These are phyloP conservation scores for Seira musarum DNA, from an alignment of 2,888 invertebrate genomes.

Conservation along the genomic window DNA sequence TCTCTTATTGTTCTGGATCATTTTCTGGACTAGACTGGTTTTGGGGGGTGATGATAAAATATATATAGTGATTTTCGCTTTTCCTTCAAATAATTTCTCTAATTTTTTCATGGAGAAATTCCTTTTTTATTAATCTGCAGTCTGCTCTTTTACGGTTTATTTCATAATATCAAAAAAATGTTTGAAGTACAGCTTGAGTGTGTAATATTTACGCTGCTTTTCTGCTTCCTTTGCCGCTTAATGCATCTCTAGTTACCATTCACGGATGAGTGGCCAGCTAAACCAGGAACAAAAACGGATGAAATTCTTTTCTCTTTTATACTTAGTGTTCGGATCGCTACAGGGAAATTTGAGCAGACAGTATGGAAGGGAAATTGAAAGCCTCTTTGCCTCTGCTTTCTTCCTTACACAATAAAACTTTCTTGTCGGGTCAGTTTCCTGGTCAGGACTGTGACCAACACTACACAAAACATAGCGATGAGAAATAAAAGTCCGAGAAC, in stretches of 20 bases:
- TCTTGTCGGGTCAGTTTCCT: constrained; percentile 67
- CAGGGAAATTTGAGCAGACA: not conserved
- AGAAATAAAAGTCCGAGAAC: constrained; percentile 70
- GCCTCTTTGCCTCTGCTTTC: constrained; percentile 3
- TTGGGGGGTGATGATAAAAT: constrained; percentile 21
- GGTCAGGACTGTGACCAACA: constrained; percentile 67
- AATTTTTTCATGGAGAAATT: not conserved
- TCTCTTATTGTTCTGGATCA: not conserved
- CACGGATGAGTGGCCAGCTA: not conserved
- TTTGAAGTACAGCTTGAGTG: not conserved
- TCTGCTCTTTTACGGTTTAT: not conserved
- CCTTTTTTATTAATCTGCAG: not conserved
- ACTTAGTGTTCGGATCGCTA: too few species aligned
- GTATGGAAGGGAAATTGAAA: constrained; percentile 29
- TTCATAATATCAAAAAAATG: not conserved
- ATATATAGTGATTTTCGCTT: constrained; percentile 39
- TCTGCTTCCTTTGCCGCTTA: constrained; percentile 8
- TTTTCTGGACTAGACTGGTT: not conserved
- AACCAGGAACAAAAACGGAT: not conserved
- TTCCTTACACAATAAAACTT: constrained; percentile 65
- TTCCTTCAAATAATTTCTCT: not conserved
- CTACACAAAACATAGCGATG: constrained; percentile 70
- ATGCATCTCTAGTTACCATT: not conserved
- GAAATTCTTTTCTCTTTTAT: constrained; percentile 5
- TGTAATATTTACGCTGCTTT: not conserved